Percentiles rank a stretch among this genome's conserved stretches.
phyloP scores from a whole-genome alignment of 2,797 vertebrate species.

The Sebastes kiyomatsui region DNA sequence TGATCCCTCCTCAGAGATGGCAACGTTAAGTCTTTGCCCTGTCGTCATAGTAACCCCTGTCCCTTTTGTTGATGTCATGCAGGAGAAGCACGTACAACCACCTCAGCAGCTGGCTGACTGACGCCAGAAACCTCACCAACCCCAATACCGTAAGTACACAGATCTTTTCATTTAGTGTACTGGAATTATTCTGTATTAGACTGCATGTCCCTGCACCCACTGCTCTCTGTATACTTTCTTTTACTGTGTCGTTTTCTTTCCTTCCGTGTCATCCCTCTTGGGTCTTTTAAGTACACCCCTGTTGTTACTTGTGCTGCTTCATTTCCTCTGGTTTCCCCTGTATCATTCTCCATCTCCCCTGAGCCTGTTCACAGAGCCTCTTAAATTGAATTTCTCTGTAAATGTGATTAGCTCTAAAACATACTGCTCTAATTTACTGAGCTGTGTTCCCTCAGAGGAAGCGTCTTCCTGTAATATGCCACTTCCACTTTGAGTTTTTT shows the following conservation, averaged over 20 bases:
- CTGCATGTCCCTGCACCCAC: background rate
- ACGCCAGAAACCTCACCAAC: constrained; percentile 99
- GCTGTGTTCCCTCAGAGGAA: constrained; percentile 13
- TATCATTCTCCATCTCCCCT: background rate
- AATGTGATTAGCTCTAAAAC: constrained; percentile 60
- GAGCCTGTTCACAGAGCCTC: constrained; percentile 5
- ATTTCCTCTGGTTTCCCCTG: background rate
- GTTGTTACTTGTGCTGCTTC: background rate
- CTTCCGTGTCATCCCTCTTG: background rate
- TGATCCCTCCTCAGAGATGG: background rate
- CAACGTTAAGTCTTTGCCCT: constrained; percentile 14
- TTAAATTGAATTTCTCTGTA: constrained; percentile 53
- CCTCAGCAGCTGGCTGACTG: constrained; percentile 99
- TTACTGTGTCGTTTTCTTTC: background rate
- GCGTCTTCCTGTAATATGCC: constrained; percentile 6
- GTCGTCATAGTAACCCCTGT: constrained; percentile 54
- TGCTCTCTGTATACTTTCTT: background rate
- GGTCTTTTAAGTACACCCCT: background rate
- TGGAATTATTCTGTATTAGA: background rate
- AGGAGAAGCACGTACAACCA: constrained; percentile 99
- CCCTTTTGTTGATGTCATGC: constrained; percentile 41
- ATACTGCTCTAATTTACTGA: constrained; percentile 14
- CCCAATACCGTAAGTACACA: constrained; percentile 94
- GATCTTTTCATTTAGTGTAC: background rate
- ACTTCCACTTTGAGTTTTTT: background rate